A percentile compares a stretch with the other conserved stretches of the same genome.
These are phyloP conservation scores for Rhagoletis pomonella DNA, from an alignment of 1,140 invertebrate genomes.

Conservation along the genomic window DNA sequence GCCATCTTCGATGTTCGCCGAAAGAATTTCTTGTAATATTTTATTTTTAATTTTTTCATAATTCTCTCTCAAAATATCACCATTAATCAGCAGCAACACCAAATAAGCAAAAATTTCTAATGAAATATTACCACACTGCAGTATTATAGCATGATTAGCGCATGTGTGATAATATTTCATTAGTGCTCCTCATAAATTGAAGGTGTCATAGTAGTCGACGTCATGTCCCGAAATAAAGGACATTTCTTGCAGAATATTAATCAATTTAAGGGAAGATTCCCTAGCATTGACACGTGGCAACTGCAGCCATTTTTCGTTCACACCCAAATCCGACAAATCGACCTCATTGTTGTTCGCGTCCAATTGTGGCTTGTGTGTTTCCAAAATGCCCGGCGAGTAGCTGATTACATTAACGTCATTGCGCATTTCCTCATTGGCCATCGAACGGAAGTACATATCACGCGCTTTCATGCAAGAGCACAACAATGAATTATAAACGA, in stretches of 20 bases:
- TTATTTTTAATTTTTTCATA: slow-evolving; percentile 19
- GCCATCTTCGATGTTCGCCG: slow-evolving; percentile 2
- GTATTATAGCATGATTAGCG: not conserved
- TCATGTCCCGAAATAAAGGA: slow-evolving; percentile 70
- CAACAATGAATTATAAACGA: slow-evolving; percentile 85
- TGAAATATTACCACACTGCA: slow-evolving; percentile 33
- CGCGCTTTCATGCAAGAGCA: slow-evolving; percentile 90
- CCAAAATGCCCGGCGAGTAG: slow-evolving; percentile 94
- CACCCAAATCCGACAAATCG: slow-evolving; percentile 57
- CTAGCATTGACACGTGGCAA: slow-evolving; percentile 61
- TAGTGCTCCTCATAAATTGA: slow-evolving; percentile 70
- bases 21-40: slow-evolving; percentile 45
- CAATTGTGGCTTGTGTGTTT: slow-evolving; percentile 80
- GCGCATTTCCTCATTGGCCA: slow-evolving; percentile 81
- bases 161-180: slow-evolving; percentile 55
- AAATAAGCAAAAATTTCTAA: slow-evolving; percentile 7
- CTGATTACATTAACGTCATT: slow-evolving; percentile 84
- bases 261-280: slow-evolving; percentile 65
- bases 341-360: slow-evolving; percentile 67
- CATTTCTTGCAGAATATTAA: slow-evolving; percentile 68
- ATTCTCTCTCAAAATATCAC: not conserved
- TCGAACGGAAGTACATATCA: slow-evolving; percentile 91
- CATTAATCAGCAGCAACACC: not conserved
- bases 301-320: slow-evolving; percentile 44
- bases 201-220: slow-evolving; percentile 71